Percentiles rank a stretch among this genome's conserved stretches.
Evolutionary conservation across 2,888 invertebrate species (phyloP).

Genomic region (Malacosoma neustria): DNA sequence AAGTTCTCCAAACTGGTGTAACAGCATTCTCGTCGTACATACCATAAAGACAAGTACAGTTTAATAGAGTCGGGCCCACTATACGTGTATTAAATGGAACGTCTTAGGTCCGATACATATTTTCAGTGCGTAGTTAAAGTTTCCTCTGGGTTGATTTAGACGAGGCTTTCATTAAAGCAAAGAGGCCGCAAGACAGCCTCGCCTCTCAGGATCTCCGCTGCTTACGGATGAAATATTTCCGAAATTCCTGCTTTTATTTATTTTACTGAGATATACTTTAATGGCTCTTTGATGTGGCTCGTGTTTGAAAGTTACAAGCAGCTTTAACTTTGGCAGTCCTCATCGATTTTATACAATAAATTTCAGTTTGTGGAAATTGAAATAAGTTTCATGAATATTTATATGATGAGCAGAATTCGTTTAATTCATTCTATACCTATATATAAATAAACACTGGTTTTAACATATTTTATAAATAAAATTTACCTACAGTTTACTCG

Average conservation of each 20-base stretch:
- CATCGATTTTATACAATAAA: slow-evolving; percentile 56
- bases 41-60: slow-evolving; percentile 3
- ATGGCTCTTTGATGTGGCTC: slow-evolving; percentile 69
- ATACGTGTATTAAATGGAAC: slow-evolving; percentile 26
- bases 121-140: slow-evolving; percentile 47
- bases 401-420: too few relatives aligned
- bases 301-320: slow-evolving; percentile 30
- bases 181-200: slow-evolving; percentile 52
- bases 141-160: slow-evolving; percentile 44
- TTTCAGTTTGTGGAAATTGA: background rate
- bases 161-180: slow-evolving; percentile 62
- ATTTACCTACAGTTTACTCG: too few relatives aligned
- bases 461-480: too few relatives aligned
- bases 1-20: background rate
- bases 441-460: too few relatives aligned
- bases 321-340: slow-evolving; percentile 59
- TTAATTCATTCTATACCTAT: too few relatives aligned
- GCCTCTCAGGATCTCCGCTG: slow-evolving; percentile 37
- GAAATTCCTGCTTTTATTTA: slow-evolving; percentile 66
- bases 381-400: too few relatives aligned
- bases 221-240: slow-evolving; percentile 61
- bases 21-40: slow-evolving; percentile 1
- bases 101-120: slow-evolving; percentile 35
- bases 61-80: slow-evolving; percentile 9
- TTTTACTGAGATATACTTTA: slow-evolving; percentile 67